Evolutionary conservation across 2,888 invertebrate species (phyloP).

Genomic region (Orgyia antiqua): DNA sequence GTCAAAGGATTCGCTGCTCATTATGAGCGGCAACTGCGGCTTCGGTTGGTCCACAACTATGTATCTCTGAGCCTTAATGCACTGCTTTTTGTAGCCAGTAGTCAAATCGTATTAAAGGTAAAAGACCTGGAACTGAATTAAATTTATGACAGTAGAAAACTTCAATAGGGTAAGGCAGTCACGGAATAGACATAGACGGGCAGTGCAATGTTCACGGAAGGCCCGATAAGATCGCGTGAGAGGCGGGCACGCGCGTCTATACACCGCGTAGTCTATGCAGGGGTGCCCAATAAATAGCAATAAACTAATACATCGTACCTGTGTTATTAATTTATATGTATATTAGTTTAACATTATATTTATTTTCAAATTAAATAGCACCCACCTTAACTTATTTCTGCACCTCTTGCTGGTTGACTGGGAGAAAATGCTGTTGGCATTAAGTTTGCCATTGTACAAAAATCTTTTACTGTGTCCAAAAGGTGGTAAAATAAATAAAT

Average conservation of each 20-base stretch:
- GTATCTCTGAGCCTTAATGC: conserved; percentile 48
- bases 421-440: too few species aligned
- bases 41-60: conserved; percentile 46
- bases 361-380: too few species aligned
- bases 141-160: conserved; percentile 49
- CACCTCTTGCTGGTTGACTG: too few species aligned
- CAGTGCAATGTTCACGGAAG: conserved; percentile 73
- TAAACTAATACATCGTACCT: neutral
- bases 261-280: conserved; percentile 35
- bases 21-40: conserved; percentile 51
- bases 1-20: conserved; percentile 74
- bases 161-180: conserved; percentile 52
- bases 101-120: conserved; percentile 31
- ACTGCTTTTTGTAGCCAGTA: conserved; percentile 31
- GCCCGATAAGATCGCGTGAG: conserved; percentile 75
- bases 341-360: too few species aligned
- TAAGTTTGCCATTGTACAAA: too few species aligned
- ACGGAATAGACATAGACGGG: conserved; percentile 64
- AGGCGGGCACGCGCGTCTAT: conserved; percentile 43
- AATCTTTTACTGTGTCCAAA: too few species aligned
- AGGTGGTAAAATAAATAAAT: too few species aligned
- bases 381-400: too few species aligned
- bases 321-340: too few species aligned
- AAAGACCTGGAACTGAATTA: conserved; percentile 35
- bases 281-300: conserved; percentile 23